Evolutionary conservation across 2,113 vertebrate species (phyloP), one percentile per base, ranked within the genome.

Genomic region (Laticauda laticaudata): DNA sequence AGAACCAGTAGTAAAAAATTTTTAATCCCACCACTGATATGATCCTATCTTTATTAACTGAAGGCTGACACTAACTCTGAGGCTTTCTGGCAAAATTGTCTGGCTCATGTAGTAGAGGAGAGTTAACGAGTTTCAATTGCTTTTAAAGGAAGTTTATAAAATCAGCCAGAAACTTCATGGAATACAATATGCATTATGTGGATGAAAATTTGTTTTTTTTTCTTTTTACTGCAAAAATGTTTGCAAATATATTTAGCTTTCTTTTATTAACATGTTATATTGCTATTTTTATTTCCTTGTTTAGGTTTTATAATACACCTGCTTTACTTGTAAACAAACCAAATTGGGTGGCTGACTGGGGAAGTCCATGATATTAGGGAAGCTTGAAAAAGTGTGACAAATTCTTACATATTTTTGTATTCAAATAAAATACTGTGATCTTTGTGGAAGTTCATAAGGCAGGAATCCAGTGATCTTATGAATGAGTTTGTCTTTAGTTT

Each of bases 271-370:
- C 4, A 89, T 89, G 18, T 93, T n/a, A 81, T 55, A 87, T 61
- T 48, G 93, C 92, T 51, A 9, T 6, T 90, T 95, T 75, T 91
- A 61, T 92, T 93, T 95, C 45, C 15, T n/a, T 55, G 7, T 59
- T 51, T 85, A 14, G 92, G 7, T 26, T 93, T 56, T 51, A 51
- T 51, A 51, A 51, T 51, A 64, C 75, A 57, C 23, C 56, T 94
- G 86, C 93, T 96, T 93, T 95, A 81, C 26, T n/a, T 93, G 1
- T 39, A 92, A 87, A 95, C 86, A 96, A 94, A 90, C 21, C 26
- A 12, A 54, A 45, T 64, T 87, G 86, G 45, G 21, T 34, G 48
- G 59, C 21, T 89, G 87, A 86, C 54, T n/a, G 39, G 23, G 18
- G n/a, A 93, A 88, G 4, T 14, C 56, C 88, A 87, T 90, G 81